Conservation (phyloP, 2,888 invertebrate genomes). For the Caradrina kadenii region DNA sequence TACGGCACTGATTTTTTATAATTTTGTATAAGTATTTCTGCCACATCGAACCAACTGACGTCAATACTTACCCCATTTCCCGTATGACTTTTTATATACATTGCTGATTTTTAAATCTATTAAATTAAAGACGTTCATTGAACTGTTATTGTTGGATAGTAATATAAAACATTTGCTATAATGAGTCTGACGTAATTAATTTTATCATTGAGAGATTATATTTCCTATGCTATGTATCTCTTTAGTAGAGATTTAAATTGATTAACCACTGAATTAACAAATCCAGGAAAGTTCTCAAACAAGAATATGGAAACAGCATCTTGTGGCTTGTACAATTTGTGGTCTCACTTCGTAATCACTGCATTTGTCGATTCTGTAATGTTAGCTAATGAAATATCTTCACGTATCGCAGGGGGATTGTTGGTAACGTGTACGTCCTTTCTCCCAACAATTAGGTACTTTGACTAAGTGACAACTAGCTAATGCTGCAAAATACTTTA, state of each 20-base stretch:
- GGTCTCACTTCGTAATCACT: slow-evolving; percentile 38
- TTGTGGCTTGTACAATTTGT: slow-evolving; percentile 48
- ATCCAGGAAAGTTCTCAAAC: slow-evolving; percentile 37
- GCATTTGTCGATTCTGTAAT: slow-evolving; percentile 30
- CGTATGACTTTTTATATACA: no score
- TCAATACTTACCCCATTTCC: no score
- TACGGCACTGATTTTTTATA: no score
- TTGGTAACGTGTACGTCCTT: slow-evolving; percentile 18
- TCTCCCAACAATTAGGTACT: slow-evolving; percentile 2
- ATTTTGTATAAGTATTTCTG: no score
- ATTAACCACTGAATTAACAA: slow-evolving; percentile 12
- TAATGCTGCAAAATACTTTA: not conserved
- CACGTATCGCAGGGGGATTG: slow-evolving; percentile 34
- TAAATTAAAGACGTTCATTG: no score
- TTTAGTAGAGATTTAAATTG: not conserved
- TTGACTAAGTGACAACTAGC: not conserved
- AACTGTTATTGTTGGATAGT: no score
- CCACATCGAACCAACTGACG: no score
- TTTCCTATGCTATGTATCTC: not conserved
- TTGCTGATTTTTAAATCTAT: no score
- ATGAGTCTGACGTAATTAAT: no score
- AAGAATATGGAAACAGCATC: slow-evolving; percentile 37
- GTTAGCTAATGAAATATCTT: slow-evolving; percentile 45
- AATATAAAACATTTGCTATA: no score
- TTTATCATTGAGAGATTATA: no score